phyloP scores from a whole-genome alignment of 2,888 invertebrate genomes.

The Micropterix aruncella region DNA sequence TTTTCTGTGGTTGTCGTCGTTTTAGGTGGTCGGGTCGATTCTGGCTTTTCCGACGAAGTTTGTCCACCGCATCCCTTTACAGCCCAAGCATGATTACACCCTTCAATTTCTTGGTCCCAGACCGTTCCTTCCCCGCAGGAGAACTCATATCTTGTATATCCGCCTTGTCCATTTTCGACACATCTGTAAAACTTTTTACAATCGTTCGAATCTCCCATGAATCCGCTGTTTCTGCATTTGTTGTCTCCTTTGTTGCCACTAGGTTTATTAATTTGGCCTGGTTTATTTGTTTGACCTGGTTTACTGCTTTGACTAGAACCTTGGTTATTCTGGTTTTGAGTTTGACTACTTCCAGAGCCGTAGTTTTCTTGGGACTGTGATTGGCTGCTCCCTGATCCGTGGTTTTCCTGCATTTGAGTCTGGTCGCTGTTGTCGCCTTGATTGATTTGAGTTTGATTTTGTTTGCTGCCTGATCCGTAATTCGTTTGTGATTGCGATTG shows the following conservation, averaged over 20 bases:
- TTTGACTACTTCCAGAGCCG: conserved; percentile 1
- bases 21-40: conserved; percentile 1
- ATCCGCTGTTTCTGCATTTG: conserved; percentile 51
- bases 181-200: conserved; percentile 69
- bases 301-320: background rate
- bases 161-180: conserved; percentile 44
- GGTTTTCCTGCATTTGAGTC: background rate
- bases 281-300: background rate
- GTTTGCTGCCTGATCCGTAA: background rate
- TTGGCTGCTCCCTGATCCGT: background rate
- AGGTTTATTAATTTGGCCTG: background rate
- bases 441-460: conserved; percentile 4
- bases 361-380: background rate
- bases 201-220: conserved; percentile 49
- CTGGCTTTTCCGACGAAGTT: conserved; percentile 33
- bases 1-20: conserved; percentile 4
- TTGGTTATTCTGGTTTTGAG: background rate
- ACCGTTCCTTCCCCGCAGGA: conserved; percentile 61
- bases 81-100: conserved; percentile 59
- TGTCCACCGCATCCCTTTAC: conserved; percentile 30
- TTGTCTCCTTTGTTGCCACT: conserved; percentile 13
- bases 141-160: conserved; percentile 53
- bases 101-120: conserved; percentile 53
- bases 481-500: conserved; percentile 20
- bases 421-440: background rate